A percentile compares a stretch with the other conserved stretches of the same genome.
phyloP scores from a whole-genome alignment of 2,888 invertebrate genomes.

The Drosophila subquinaria region DNA sequence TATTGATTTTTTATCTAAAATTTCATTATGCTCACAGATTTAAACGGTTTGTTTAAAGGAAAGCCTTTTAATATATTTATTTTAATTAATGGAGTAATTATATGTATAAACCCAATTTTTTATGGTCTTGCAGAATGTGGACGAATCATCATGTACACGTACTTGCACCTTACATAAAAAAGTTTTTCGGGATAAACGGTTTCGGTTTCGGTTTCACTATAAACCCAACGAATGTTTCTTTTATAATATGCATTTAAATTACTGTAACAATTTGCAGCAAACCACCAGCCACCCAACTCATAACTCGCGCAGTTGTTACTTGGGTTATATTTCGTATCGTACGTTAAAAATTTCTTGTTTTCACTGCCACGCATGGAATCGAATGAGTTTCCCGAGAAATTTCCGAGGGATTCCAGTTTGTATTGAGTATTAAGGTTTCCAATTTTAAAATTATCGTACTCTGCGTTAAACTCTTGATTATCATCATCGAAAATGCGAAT shows the following conservation, averaged over 20 bases:
- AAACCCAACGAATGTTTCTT: too few species aligned
- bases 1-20: too few species aligned
- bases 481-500: accelerated
- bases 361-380: background rate
- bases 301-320: accelerated
- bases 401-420: slow-evolving; percentile 23
- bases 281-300: slow-evolving; percentile 13
- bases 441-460: slow-evolving; percentile 15
- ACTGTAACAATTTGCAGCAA: accelerated
- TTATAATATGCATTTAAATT: slow-evolving; percentile 19
- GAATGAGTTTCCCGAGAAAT: accelerated
- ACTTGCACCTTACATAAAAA: too few species aligned
- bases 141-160: slow-evolving; percentile 12
- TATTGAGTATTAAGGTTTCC: background rate
- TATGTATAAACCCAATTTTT: too few species aligned
- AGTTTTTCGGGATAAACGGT: too few species aligned
- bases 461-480: accelerated
- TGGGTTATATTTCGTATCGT: background rate
- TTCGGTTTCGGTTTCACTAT: too few species aligned
- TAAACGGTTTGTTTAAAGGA: too few species aligned
- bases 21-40: too few species aligned
- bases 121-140: background rate
- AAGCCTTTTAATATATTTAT: too few species aligned
- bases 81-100: too few species aligned
- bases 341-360: background rate